Percentiles rank a stretch among this genome's conserved stretches.
Evolutionary conservation across 1,140 invertebrate species (phyloP).

Genomic region (Neodiprion fabricii): DNA sequence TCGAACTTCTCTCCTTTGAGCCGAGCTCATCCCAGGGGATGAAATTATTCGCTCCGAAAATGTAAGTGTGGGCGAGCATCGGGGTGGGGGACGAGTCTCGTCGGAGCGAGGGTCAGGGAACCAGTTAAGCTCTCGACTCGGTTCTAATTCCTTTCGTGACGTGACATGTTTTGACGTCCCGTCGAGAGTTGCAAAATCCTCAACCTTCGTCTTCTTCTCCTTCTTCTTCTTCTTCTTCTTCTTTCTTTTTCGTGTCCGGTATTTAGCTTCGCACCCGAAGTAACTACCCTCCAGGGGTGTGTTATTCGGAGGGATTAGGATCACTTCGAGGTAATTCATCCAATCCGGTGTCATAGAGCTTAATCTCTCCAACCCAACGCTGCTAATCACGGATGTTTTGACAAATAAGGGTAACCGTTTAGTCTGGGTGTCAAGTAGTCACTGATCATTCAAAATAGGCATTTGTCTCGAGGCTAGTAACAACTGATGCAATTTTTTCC

Average conservation of each 20-base stretch:
- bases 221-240: not conserved
- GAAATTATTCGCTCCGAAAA: conserved; percentile 29
- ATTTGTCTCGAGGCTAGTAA: no score
- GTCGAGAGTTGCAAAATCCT: conserved; percentile 16
- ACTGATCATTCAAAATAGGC: no score
- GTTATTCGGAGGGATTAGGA: conserved; percentile 31
- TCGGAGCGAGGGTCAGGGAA: no score
- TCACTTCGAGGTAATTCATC: conserved; percentile 23
- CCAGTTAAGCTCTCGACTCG: no score
- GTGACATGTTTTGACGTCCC: conserved; percentile 34
- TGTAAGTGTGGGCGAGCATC: conserved; percentile 15
- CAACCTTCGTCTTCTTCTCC: not conserved
- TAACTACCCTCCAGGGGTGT: not conserved
- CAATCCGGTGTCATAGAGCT: not conserved
- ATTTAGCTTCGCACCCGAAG: not conserved
- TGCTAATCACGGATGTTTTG: not conserved
- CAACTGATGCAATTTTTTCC: no score
- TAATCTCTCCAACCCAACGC: not conserved
- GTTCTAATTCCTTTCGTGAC: not conserved
- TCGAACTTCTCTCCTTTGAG: conserved; percentile 1
- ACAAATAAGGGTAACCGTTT: not conserved
- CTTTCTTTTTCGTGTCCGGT: no score
- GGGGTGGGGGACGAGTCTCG: no score
- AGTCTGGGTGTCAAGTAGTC: not conserved
- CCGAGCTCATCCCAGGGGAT: conserved; percentile 32